phyloP scores from a whole-genome alignment of 2,888 invertebrate species.

The Bibio marci region DNA sequence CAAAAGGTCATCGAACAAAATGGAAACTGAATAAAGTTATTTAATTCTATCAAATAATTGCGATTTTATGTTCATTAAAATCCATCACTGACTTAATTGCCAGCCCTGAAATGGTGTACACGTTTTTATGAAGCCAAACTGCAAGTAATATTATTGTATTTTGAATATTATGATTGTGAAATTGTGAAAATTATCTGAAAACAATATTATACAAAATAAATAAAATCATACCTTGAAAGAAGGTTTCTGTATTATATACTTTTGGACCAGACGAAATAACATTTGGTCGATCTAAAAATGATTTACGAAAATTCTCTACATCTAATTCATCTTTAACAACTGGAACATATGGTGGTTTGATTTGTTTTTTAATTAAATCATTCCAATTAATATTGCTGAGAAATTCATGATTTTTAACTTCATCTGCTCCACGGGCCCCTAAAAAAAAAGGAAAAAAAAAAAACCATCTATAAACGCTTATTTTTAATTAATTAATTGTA shows the following conservation, averaged over 20 bases:
- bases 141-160: too few relatives aligned
- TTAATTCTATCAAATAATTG: too few relatives aligned
- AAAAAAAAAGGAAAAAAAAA: constrained; percentile 28
- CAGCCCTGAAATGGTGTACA: too few relatives aligned
- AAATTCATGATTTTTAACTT: constrained; percentile 80
- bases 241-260: constrained; percentile 67
- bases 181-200: too few relatives aligned
- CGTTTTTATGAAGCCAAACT: too few relatives aligned
- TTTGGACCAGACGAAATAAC: constrained; percentile 83
- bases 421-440: constrained; percentile 66
- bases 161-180: too few relatives aligned
- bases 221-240: constrained; percentile 57
- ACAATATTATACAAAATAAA: too few relatives aligned
- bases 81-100: too few relatives aligned
- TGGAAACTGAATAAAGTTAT: too few relatives aligned
- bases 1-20: too few relatives aligned
- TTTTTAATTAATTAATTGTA: too few relatives aligned
- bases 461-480: background rate
- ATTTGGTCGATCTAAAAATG: constrained; percentile 85
- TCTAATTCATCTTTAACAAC: constrained; percentile 71
- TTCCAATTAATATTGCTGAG: constrained; percentile 73
- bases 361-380: constrained; percentile 54
- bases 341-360: constrained; percentile 84
- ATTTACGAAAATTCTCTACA: constrained; percentile 90
- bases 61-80: too few relatives aligned